phyloP scores from a whole-genome alignment of 2,888 invertebrate species.

The Operophtera brumata region DNA sequence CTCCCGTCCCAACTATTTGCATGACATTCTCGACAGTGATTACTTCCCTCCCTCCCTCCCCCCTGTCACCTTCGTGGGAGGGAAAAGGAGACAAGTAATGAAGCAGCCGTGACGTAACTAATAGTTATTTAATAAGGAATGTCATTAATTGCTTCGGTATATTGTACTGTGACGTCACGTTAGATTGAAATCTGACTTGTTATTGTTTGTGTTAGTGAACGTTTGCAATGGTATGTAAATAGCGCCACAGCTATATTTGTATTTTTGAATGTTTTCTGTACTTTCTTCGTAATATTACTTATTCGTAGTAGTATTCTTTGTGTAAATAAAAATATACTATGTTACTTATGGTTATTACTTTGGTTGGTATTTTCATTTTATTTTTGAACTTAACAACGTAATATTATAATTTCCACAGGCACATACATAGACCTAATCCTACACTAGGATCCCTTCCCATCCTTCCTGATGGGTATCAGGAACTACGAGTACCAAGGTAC shows the following conservation, averaged over 20 bases:
- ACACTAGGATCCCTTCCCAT: no score
- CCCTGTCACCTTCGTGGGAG: background rate
- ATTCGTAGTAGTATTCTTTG: no score
- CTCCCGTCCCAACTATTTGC: conserved; percentile 15
- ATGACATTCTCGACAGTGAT: conserved; percentile 20
- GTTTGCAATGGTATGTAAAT: no score
- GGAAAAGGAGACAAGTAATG: conserved; percentile 11
- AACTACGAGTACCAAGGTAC: no score
- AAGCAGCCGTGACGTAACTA: conserved; percentile 23
- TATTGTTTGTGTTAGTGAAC: conserved; percentile 11
- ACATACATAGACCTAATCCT: no score
- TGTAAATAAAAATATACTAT: no score
- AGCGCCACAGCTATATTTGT: no score
- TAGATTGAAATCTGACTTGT: conserved; percentile 13
- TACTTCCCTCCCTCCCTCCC: background rate
- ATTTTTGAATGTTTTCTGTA: no score
- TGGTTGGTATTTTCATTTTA: background rate
- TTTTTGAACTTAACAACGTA: no score
- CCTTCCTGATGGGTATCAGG: no score
- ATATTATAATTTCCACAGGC: no score
- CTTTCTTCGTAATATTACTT: no score
- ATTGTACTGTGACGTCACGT: conserved; percentile 5
- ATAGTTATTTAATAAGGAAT: conserved; percentile 26
- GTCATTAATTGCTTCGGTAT: conserved; percentile 15
- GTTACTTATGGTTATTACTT: background rate